These are phyloP conservation scores for Anoncus sp. DNA, from an alignment of 2,888 invertebrate species.

Conservation along the genomic window DNA sequence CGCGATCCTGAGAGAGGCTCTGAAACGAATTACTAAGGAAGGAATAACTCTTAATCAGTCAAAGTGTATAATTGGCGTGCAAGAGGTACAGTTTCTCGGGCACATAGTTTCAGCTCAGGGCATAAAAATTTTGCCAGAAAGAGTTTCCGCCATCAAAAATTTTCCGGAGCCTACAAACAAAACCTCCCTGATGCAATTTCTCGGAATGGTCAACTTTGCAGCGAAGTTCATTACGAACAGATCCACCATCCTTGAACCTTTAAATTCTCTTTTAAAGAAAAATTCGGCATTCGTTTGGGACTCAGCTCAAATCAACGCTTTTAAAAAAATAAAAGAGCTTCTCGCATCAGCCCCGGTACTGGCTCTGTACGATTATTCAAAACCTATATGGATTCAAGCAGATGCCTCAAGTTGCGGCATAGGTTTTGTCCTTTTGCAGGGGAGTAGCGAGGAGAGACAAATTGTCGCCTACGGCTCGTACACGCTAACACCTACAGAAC, in stretches of 20 bases:
- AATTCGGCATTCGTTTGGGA: constrained; percentile 62
- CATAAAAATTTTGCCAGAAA: constrained; percentile 58
- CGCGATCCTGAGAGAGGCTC: constrained; percentile 58
- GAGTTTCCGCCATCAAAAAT: constrained; percentile 58
- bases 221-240: constrained; percentile 64
- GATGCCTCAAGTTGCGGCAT: constrained; percentile 74
- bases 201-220: constrained; percentile 62
- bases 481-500: constrained; percentile 72
- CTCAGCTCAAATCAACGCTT: constrained; percentile 63
- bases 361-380: constrained; percentile 70
- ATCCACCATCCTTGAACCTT: constrained; percentile 60
- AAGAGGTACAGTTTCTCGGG: constrained; percentile 67
- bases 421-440: constrained; percentile 73
- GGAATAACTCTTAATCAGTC: constrained; percentile 66
- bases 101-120: constrained; percentile 64
- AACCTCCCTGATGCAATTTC: constrained; percentile 61
- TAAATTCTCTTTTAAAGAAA: constrained; percentile 63
- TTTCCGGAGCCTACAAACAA: constrained; percentile 64
- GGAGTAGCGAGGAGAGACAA: constrained; percentile 61
- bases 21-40: constrained; percentile 56
- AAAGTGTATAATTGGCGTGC: constrained; percentile 69
- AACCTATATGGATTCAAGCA: constrained; percentile 59
- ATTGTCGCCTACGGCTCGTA: constrained; percentile 61
- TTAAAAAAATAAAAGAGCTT: constrained; percentile 69
- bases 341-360: constrained; percentile 70